Evolutionary conservation across 2,797 vertebrate genomes (phyloP).

Genomic region (Acomys russatus): DNA sequence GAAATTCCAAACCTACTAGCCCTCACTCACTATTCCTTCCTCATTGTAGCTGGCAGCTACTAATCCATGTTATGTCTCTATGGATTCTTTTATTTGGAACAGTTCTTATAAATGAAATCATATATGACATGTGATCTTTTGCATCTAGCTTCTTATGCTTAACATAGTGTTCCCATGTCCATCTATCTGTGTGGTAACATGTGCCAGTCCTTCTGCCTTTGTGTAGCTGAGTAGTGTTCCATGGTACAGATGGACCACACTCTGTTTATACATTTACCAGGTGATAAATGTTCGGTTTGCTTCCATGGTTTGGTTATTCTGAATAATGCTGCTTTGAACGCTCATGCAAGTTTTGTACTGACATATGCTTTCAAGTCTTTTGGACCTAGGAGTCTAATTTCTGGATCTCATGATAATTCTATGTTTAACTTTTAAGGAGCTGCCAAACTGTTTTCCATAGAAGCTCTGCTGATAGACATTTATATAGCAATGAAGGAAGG

Average conservation of each 20-base stretch:
- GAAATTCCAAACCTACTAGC: not conserved
- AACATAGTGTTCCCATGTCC: not conserved
- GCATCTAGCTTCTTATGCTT: constrained; percentile 29
- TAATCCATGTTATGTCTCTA: not conserved
- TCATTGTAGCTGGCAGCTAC: not conserved
- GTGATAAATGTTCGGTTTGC: constrained; percentile 45
- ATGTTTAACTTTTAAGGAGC: constrained; percentile 68
- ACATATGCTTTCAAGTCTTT: constrained; percentile 61
- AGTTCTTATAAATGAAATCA: constrained; percentile 3
- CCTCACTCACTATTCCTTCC: not conserved
- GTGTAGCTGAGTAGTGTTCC: constrained; percentile 50
- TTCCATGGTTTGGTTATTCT: constrained; percentile 34
- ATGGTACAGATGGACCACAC: not conserved
- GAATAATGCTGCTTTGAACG: constrained; percentile 21
- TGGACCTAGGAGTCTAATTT: constrained; percentile 46
- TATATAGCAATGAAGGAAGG: constrained; percentile 6
- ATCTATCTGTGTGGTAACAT: not conserved
- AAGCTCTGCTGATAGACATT: constrained; percentile 25
- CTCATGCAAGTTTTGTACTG: constrained; percentile 31
- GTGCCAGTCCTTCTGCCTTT: constrained; percentile 39
- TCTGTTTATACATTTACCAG: constrained; percentile 32
- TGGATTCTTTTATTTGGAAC: constrained; percentile 31
- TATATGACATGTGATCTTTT: not conserved
- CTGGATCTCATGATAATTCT: constrained; percentile 61
- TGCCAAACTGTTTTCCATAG: constrained; percentile 60